Conservation (phyloP, 2,888 invertebrate species). For the Tromatobia lineatoria region DNA sequence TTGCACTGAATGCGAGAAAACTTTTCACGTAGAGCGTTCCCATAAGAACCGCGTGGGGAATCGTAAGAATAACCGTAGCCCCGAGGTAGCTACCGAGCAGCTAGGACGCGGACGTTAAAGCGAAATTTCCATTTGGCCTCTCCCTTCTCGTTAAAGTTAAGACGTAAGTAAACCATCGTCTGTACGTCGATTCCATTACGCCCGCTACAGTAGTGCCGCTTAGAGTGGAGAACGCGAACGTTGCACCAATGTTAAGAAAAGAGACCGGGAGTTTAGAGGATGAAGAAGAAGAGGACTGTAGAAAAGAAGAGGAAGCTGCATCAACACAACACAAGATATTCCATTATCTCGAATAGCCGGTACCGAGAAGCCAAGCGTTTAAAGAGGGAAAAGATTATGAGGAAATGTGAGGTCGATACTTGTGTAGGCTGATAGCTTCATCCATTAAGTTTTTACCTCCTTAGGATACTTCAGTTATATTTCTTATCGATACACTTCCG, state of each 20-base stretch:
- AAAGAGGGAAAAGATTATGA: slow-evolving; percentile 17
- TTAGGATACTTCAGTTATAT: slow-evolving; percentile 26
- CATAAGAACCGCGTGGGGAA: slow-evolving; percentile 59
- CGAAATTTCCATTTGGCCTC: slow-evolving; percentile 73
- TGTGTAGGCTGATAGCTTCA: slow-evolving; percentile 41
- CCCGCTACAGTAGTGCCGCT: slow-evolving; percentile 46
- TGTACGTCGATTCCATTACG: slow-evolving; percentile 75
- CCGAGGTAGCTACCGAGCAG: background rate
- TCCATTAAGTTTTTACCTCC: slow-evolving; percentile 48
- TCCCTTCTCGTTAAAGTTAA: slow-evolving; percentile 72
- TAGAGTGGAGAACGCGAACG: slow-evolving; percentile 52
- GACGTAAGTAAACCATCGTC: slow-evolving; percentile 72
- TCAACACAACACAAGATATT: slow-evolving; percentile 59
- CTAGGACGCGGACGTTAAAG: slow-evolving; percentile 59
- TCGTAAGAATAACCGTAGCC: slow-evolving; percentile 64
- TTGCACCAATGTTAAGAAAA: slow-evolving; percentile 48
- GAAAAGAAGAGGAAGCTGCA: slow-evolving; percentile 58
- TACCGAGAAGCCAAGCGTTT: slow-evolving; percentile 62
- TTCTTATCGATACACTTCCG: slow-evolving; percentile 38
- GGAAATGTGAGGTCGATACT: background rate
- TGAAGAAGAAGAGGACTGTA: background rate
- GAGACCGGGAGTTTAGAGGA: slow-evolving; percentile 15
- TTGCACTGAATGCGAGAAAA: slow-evolving; percentile 65
- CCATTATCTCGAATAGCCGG: slow-evolving; percentile 68
- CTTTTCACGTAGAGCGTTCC: slow-evolving; percentile 57